A percentile compares a stretch with the other conserved stretches of the same genome.
These are phyloP conservation scores for Macquaria australasica DNA, from an alignment of 2,113 vertebrate genomes.

Conservation along the genomic window DNA sequence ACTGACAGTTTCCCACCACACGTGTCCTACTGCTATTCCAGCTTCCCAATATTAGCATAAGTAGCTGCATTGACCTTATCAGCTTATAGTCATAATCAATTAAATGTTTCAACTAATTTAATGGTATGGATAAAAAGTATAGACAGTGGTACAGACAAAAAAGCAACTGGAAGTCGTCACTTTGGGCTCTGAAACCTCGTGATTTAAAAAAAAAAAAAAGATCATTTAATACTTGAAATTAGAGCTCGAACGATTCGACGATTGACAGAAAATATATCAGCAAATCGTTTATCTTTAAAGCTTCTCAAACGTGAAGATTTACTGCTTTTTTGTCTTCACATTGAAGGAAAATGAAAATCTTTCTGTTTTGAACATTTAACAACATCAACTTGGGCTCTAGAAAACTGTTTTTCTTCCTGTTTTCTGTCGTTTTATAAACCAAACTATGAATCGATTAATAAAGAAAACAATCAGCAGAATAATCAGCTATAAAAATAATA, in stretches of 20 bases:
- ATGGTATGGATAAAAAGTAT: too few species aligned
- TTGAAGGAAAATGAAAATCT: background rate
- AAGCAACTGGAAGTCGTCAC: too few species aligned
- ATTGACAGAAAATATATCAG: background rate
- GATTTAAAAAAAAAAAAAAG: background rate
- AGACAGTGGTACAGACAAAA: too few species aligned
- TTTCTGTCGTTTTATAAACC: too few species aligned
- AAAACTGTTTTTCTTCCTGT: too few species aligned
- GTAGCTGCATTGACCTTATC: background rate
- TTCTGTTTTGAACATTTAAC: background rate
- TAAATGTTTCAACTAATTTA: background rate
- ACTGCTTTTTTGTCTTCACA: background rate
- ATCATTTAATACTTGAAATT: background rate
- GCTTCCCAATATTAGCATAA: background rate
- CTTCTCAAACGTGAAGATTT: background rate
- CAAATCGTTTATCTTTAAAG: too few species aligned
- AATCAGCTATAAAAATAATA: too few species aligned
- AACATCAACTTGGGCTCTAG: background rate
- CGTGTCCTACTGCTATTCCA: too few species aligned
- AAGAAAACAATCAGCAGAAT: too few species aligned
- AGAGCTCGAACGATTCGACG: background rate
- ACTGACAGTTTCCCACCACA: too few species aligned
- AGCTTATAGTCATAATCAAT: background rate
- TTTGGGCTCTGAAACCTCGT: background rate
- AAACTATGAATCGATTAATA: too few species aligned